Percentiles rank a stretch among this genome's conserved stretches.
phyloP scores from a whole-genome alignment of 2,797 vertebrate genomes.

The Pangasius krempfi region DNA sequence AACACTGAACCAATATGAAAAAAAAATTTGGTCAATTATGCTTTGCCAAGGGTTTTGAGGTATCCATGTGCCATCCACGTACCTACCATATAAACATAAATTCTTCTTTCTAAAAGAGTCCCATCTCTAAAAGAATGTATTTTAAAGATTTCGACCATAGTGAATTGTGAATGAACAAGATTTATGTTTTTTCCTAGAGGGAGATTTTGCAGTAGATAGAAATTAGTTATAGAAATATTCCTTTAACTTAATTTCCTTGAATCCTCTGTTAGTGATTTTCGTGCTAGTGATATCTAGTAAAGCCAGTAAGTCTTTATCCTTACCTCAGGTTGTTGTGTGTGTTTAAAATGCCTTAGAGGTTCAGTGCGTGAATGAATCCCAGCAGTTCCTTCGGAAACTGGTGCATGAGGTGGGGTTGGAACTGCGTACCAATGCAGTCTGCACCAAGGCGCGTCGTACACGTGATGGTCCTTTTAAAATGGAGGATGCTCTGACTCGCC shows the following conservation, averaged over 20 bases:
- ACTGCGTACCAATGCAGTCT: constrained; percentile 85
- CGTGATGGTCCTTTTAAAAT: constrained; percentile 85
- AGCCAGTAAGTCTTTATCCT: not conserved
- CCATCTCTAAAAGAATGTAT: not conserved
- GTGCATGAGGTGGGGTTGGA: constrained; percentile 92
- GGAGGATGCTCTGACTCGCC: constrained; percentile 79
- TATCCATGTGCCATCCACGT: not conserved
- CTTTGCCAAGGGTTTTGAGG: not conserved
- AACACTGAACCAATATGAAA: not conserved
- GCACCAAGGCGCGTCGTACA: constrained; percentile 82
- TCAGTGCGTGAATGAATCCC: constrained; percentile 92
- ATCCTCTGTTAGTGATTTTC: not conserved
- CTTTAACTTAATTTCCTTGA: not conserved
- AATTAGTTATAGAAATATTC: not conserved
- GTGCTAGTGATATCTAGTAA: not conserved
- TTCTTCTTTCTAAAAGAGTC: not conserved
- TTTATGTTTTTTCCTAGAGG: not conserved
- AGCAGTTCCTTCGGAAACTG: constrained; percentile 84
- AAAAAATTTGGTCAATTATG: not conserved
- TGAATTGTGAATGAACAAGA: not conserved
- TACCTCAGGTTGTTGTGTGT: not conserved
- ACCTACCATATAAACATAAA: not conserved
- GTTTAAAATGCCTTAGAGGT: constrained; percentile 77
- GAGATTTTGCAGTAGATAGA: not conserved
- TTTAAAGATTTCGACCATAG: not conserved